phyloP scores from a whole-genome alignment of 2,797 vertebrate species.

The Gobio occitaniae region DNA sequence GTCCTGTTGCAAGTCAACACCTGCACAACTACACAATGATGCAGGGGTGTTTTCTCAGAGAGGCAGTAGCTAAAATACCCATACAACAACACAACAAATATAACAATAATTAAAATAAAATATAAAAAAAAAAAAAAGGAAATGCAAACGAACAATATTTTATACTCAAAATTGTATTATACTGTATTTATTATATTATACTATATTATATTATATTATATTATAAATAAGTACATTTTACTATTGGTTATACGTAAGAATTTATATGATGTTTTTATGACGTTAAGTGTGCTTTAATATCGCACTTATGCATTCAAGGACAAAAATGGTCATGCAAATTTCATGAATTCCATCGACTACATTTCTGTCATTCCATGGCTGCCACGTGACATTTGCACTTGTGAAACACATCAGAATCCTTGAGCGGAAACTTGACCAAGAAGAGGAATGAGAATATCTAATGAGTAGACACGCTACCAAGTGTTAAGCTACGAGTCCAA shows the following conservation, averaged over 20 bases:
- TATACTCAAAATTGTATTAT: neutral
- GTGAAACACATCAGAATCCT: conserved; percentile 37
- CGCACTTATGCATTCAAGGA: conserved; percentile 12
- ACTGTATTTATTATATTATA: neutral
- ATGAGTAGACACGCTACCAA: neutral
- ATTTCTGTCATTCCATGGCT: conserved; percentile 27
- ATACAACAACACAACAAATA: neutral
- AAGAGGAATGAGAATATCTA: conserved; percentile 28
- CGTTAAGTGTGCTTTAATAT: neutral
- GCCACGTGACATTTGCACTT: conserved; percentile 37
- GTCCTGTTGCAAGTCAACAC: conserved; percentile 24
- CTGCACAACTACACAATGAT: conserved; percentile 7
- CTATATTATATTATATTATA: neutral
- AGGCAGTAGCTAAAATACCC: neutral
- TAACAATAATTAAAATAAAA: neutral
- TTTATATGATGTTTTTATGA: neutral
- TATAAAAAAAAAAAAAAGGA: neutral
- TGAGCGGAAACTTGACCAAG: conserved; percentile 10
- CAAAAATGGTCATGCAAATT: conserved; percentile 22
- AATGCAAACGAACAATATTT: neutral
- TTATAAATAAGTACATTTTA: neutral
- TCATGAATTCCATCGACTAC: conserved; percentile 26
- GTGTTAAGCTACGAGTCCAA: neutral
- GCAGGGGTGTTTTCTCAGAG: neutral
- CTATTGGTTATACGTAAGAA: neutral